A percentile compares a stretch with the other conserved stretches of the same genome.
Evolutionary conservation across 2,888 invertebrate genomes (phyloP).

Genomic region (Digitonthophagus gazella): DNA sequence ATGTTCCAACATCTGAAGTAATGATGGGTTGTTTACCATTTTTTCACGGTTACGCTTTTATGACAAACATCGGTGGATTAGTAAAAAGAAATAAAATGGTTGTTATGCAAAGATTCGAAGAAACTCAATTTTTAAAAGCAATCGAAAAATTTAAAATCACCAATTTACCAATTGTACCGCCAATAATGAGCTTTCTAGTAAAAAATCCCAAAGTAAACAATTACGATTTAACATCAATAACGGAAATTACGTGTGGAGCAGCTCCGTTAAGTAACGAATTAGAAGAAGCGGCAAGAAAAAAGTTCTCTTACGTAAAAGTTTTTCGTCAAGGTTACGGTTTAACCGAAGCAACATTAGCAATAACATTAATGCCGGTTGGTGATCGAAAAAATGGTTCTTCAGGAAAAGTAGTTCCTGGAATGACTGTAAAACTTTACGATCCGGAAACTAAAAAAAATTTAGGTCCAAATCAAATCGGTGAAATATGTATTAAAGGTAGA

Average conservation of each 20-base stretch:
- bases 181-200: constrained; percentile 54
- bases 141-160: constrained; percentile 57
- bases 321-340: constrained; percentile 75
- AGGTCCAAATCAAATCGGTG: constrained; percentile 68
- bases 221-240: constrained; percentile 51
- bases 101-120: constrained; percentile 61
- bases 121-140: constrained; percentile 62
- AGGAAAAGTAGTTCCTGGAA: constrained; percentile 62
- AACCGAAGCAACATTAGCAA: constrained; percentile 69
- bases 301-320: constrained; percentile 52
- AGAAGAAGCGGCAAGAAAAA: constrained; percentile 20
- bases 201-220: constrained; percentile 51
- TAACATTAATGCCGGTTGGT: constrained; percentile 46
- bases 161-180: constrained; percentile 51
- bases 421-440: constrained; percentile 63
- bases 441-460: constrained; percentile 60
- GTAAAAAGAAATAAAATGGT: constrained; percentile 33
- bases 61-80: constrained; percentile 34
- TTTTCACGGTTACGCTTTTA: constrained; percentile 40
- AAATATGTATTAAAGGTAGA: constrained; percentile 77
- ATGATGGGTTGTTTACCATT: constrained; percentile 37
- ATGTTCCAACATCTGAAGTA: constrained; percentile 8
- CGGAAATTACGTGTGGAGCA: constrained; percentile 50
- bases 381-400: constrained; percentile 59
- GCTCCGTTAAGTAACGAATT: constrained; percentile 44